A percentile compares a stretch with the other conserved stretches of the same genome.
Conservation (phyloP, 2,888 invertebrate species). For the Dione vanillae region DNA sequence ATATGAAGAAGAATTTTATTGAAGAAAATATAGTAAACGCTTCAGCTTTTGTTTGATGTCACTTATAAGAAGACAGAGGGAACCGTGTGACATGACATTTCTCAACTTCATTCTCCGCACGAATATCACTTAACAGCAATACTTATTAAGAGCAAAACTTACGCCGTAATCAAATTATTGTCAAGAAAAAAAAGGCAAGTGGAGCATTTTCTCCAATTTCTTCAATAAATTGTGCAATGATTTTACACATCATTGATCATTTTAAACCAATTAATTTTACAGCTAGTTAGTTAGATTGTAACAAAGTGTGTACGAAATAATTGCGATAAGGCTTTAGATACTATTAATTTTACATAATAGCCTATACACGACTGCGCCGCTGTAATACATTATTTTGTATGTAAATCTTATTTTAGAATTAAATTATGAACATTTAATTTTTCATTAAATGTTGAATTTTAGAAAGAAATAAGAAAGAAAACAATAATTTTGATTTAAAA, state of each 20-base stretch:
- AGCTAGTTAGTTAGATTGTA: slow-evolving; percentile 18
- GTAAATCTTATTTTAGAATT: not conserved
- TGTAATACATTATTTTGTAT: not conserved
- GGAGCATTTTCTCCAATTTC: not conserved
- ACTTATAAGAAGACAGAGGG: no score
- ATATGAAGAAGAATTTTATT: no score
- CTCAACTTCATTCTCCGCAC: no score
- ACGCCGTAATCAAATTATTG: no score
- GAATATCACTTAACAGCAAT: no score
- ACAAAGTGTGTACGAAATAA: slow-evolving; percentile 22
- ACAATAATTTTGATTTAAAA: no score
- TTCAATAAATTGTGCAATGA: not conserved
- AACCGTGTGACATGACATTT: no score
- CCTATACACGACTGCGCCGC: slow-evolving; percentile 16
- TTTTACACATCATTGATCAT: slow-evolving; percentile 12
- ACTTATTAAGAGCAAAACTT: no score
- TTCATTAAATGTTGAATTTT: not conserved
- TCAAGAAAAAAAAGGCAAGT: not conserved
- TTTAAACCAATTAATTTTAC: slow-evolving; percentile 9
- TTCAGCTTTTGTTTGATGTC: no score
- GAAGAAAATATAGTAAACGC: no score
- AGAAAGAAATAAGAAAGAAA: no score
- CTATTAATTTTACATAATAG: slow-evolving; percentile 26
- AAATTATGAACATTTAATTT: not conserved
- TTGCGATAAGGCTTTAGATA: slow-evolving; percentile 15